Evolutionary conservation across 2,797 vertebrate species (phyloP).

Genomic region (Pristis pectinata): DNA sequence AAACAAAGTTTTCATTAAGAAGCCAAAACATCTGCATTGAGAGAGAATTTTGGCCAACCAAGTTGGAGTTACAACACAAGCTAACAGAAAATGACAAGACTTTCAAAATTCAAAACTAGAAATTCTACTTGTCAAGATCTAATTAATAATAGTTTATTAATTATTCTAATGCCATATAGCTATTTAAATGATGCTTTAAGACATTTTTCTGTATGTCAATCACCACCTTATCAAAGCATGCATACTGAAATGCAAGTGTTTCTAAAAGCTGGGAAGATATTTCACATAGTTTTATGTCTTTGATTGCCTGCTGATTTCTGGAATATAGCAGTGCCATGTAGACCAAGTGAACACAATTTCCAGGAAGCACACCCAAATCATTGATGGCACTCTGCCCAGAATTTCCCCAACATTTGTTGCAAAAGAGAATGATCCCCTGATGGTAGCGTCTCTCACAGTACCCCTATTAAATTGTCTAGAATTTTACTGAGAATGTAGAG

Average conservation of each 20-base stretch:
- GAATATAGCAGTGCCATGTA: not conserved
- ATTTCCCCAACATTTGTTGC: not conserved
- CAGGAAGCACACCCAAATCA: not conserved
- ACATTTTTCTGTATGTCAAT: not conserved
- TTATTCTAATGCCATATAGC: no score
- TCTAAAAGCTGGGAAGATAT: not conserved
- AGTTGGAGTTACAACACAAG: not conserved
- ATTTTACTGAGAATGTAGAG: not conserved
- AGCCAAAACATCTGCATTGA: not conserved
- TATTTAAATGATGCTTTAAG: not conserved
- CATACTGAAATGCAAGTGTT: not conserved
- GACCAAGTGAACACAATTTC: not conserved
- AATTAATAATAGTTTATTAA: no score
- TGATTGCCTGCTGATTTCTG: not conserved
- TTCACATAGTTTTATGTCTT: not conserved
- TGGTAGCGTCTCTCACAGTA: not conserved
- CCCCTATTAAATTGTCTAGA: not conserved
- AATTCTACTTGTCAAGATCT: not conserved
- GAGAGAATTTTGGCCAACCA: not conserved
- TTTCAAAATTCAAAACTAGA: not conserved
- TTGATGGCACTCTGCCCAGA: not conserved
- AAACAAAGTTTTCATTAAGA: not conserved
- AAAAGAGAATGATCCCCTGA: not conserved
- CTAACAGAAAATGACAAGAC: not conserved
- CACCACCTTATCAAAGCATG: not conserved